phyloP scores from a whole-genome alignment of 2,797 vertebrate genomes.

The Pristis pectinata region DNA sequence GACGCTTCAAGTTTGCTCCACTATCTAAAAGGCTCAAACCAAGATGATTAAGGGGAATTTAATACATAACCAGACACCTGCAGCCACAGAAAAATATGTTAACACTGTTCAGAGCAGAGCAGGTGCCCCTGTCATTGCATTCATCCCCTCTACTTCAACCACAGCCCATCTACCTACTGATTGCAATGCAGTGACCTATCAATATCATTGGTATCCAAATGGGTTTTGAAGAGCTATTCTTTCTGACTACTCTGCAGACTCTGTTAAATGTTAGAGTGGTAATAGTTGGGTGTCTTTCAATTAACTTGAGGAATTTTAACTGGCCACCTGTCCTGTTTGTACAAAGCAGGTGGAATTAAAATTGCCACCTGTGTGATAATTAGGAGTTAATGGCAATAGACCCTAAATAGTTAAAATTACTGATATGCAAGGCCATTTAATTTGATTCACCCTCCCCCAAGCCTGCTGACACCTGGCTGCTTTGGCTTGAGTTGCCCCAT shows the following conservation, averaged over 20 bases:
- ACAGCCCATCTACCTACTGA: not conserved
- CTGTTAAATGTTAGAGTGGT: not conserved
- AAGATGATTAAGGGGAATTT: not conserved
- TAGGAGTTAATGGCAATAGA: not conserved
- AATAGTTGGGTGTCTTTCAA: not conserved
- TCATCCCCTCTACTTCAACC: not conserved
- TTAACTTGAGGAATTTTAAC: not conserved
- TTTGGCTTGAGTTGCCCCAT: constrained; percentile 5
- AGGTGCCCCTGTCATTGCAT: not conserved
- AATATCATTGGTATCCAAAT: not conserved
- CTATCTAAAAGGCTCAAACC: not conserved
- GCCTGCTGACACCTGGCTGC: constrained; percentile 26
- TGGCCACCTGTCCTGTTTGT: not conserved
- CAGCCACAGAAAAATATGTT: not conserved
- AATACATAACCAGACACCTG: not conserved
- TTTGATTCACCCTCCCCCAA: not conserved
- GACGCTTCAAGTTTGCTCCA: not conserved
- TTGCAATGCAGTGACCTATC: not conserved
- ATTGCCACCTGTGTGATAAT: not conserved
- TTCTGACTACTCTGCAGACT: not conserved
- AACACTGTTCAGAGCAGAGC: not conserved
- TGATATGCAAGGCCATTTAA: not conserved
- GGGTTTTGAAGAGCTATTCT: not conserved
- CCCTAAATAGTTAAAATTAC: constrained; percentile 19
- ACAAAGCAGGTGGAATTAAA: not conserved